Evolutionary conservation across 2,888 invertebrate genomes (phyloP).

Genomic region (Trissoscelio sp.): DNA sequence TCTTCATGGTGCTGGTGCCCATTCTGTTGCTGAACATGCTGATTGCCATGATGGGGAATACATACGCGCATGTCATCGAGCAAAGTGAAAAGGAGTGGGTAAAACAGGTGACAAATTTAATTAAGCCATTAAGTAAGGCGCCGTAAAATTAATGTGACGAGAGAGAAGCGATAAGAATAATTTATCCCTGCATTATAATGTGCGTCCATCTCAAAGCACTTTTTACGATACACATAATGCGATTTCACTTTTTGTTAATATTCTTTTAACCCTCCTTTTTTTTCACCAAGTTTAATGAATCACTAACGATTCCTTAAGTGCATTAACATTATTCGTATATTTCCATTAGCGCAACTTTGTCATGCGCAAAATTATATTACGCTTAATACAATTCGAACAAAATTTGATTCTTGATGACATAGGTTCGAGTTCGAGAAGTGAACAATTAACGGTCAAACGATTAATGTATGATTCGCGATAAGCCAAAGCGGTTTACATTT

Average conservation of each 20-base stretch:
- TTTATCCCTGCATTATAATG: slow-evolving; percentile 30
- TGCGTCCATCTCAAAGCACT: slow-evolving; percentile 16
- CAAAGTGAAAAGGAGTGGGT: slow-evolving; percentile 99
- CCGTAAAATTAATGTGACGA: slow-evolving; percentile 38
- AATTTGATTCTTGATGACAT: slow-evolving; percentile 5
- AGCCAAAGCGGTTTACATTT: slow-evolving; percentile 42
- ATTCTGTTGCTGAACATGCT: slow-evolving; percentile 98
- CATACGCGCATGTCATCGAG: slow-evolving; percentile 98
- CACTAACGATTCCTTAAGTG: slow-evolving; percentile 23
- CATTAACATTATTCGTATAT: slow-evolving; percentile 15
- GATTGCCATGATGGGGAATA: slow-evolving; percentile 99
- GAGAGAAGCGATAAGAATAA: slow-evolving; percentile 51
- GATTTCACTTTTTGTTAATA: slow-evolving; percentile 23
- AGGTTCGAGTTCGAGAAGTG: background rate
- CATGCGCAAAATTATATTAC: background rate
- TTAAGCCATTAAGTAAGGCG: slow-evolving; percentile 50
- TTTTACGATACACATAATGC: slow-evolving; percentile 37
- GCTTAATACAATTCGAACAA: slow-evolving; percentile 16
- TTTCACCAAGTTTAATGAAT: slow-evolving; percentile 21
- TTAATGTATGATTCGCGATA: slow-evolving; percentile 20
- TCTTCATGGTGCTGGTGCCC: slow-evolving; percentile 99
- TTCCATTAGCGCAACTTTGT: slow-evolving; percentile 32
- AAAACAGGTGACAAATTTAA: slow-evolving; percentile 88
- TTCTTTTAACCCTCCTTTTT: background rate
- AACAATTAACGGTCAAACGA: slow-evolving; percentile 7